A percentile compares a stretch with the other conserved stretches of the same genome.
Conservation (phyloP, 2,113 vertebrate species). For the Bos indicus region DNA sequence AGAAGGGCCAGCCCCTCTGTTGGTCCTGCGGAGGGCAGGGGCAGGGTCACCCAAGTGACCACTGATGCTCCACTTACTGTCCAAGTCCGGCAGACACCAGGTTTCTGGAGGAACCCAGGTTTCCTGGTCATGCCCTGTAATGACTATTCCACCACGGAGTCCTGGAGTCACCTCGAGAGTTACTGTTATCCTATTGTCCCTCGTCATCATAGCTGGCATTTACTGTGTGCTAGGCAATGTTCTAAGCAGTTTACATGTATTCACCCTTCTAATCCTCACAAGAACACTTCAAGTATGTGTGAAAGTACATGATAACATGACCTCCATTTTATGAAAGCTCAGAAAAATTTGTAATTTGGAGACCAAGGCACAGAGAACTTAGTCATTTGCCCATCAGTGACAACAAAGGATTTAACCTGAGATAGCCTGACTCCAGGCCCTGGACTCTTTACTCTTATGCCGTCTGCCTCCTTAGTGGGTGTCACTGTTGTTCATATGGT, state of each 20-base stretch:
- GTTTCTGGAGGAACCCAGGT: not conserved
- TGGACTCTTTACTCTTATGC: not conserved
- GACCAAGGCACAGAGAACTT: not conserved
- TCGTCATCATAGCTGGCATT: not conserved
- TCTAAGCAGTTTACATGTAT: not conserved
- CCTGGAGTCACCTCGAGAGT: not conserved
- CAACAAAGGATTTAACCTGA: not conserved
- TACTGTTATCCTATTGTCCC: not conserved
- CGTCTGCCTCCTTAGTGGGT: not conserved
- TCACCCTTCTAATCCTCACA: not conserved
- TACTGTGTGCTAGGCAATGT: fast-evolving
- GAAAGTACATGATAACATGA: not conserved
- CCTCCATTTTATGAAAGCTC: not conserved
- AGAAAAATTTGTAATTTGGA: not conserved
- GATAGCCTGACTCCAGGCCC: not conserved
- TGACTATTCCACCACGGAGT: not conserved
- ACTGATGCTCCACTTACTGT: not conserved
- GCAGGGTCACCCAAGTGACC: not conserved
- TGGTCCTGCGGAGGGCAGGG: not conserved
- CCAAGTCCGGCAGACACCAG: not conserved
- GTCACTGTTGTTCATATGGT: not conserved
- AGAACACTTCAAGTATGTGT: not conserved
- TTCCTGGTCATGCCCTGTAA: not conserved
- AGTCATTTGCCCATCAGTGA: not conserved
- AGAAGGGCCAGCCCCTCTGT: not conserved